Evolutionary conservation across 2,888 invertebrate genomes (phyloP).

Genomic region (Dusona sp.): DNA sequence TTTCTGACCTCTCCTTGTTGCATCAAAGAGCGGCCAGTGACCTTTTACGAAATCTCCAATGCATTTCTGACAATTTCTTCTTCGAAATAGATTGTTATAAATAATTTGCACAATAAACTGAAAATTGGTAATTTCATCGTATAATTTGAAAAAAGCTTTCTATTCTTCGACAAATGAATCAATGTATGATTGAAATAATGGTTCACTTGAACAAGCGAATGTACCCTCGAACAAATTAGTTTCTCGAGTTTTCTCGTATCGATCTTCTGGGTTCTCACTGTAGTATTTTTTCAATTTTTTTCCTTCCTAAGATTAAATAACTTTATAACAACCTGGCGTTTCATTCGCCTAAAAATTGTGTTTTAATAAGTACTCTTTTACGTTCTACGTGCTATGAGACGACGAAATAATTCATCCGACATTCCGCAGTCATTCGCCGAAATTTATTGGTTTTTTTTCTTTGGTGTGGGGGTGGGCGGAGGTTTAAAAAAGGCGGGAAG

Average conservation of each 20-base stretch:
- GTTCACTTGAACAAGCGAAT: not conserved
- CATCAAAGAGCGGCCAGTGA: slow-evolving; percentile 44
- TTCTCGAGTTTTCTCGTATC: not conserved
- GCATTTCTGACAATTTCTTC: not conserved
- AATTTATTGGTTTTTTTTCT: slow-evolving; percentile 52
- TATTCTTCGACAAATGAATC: not conserved
- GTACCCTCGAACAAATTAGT: not conserved
- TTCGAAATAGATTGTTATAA: not conserved
- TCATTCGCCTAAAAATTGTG: not conserved
- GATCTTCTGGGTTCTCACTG: not conserved
- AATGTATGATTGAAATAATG: not conserved
- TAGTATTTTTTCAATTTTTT: too few species aligned
- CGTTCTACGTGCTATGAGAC: slow-evolving; percentile 18
- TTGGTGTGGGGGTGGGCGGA: not conserved
- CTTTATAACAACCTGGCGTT: not conserved
- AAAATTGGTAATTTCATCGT: not conserved
- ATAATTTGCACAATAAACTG: too few species aligned
- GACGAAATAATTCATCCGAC: slow-evolving; percentile 44
- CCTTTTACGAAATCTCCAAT: slow-evolving; percentile 31
- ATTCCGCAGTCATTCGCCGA: slow-evolving; percentile 42
- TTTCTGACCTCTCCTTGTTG: not conserved
- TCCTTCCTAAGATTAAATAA: not conserved
- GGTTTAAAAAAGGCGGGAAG: slow-evolving; percentile 2
- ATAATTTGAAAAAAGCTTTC: not conserved
- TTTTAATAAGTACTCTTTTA: slow-evolving; percentile 19